phyloP scores from a whole-genome alignment of 1,140 invertebrate genomes.

The Conopomorpha cramerella region DNA sequence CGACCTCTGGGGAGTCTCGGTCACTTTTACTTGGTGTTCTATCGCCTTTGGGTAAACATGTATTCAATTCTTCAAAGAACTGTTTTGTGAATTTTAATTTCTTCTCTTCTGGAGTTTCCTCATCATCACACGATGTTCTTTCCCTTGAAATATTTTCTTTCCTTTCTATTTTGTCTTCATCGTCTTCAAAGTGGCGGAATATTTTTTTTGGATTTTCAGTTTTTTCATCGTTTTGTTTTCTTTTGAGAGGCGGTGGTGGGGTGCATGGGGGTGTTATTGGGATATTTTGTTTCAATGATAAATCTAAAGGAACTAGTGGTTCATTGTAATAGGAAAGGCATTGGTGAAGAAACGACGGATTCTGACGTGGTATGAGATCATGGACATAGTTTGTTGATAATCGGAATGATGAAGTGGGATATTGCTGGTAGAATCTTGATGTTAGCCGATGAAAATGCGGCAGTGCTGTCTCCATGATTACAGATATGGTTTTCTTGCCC shows the following conservation, averaged over 20 bases:
- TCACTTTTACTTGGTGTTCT: constrained; percentile 31
- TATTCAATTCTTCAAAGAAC: constrained; percentile 45
- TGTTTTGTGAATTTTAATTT: constrained; percentile 46
- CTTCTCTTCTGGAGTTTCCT: constrained; percentile 54
- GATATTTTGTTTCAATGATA: constrained; percentile 56
- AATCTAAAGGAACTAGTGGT: constrained; percentile 59
- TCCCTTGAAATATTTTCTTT: constrained; percentile 20
- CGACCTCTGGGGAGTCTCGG: constrained; percentile 57
- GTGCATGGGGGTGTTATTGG: constrained; percentile 67
- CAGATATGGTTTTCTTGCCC: neutral
- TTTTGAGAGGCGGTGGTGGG: constrained; percentile 59
- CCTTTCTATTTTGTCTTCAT: constrained; percentile 29
- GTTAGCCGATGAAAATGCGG: constrained; percentile 40
- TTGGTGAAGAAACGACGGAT: constrained; percentile 43
- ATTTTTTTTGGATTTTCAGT: constrained; percentile 51
- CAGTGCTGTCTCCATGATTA: constrained; percentile 42
- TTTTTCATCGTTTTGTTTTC: constrained; percentile 49
- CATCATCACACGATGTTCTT: constrained; percentile 34
- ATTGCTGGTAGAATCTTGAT: constrained; percentile 45
- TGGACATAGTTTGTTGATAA: constrained; percentile 41
- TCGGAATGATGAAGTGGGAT: constrained; percentile 31
- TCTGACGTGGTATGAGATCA: constrained; percentile 39
- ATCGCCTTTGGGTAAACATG: constrained; percentile 27
- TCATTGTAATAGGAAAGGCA: constrained; percentile 54
- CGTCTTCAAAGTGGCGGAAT: constrained; percentile 49